Base-by-base conservation (phyloP, 2,113 vertebrate genomes). In the Abramis brama region DNA sequence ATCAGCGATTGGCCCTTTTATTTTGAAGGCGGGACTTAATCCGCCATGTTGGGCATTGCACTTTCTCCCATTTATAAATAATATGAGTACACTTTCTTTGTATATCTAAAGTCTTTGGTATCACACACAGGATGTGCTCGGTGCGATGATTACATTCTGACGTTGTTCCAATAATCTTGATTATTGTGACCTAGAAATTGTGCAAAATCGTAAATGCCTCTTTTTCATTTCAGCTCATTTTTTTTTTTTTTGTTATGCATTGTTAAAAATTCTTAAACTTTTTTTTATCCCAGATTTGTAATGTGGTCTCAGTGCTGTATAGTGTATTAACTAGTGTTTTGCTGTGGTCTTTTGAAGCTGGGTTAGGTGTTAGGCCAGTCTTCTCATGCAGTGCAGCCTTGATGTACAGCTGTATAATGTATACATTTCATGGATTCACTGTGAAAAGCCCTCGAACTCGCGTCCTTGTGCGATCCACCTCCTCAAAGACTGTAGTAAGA, bases 371-470 rank as follows among this genome's bases (percentile, higher is more conserved):
- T 39, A 79, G 52, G 33, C 55, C 77, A 60, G 52, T 79, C 19
- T 59, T 57, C 27, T 60, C 12, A 59, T 59, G 17, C 52, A 60
- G 9, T 7, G 55, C 55, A n/a, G 33, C 55, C 77, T 79, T 39
- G 33, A 79, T 60, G 33, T 43, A 79, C 33, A 13, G 55, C 33
- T 79, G 19, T 25, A 79, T 59, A 43, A 79, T 79, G 55, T 79
- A 39, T 79, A 39, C 4, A 60, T 79, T 60, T 60, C 33, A 60
- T 79, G 27, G 12, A 79, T 60, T 79, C 33, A 43, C 23, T 79
- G 21, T 60, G 10, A 79, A 60, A 60, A 39, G 12, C 52, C 30
- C 59, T 57, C 59, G 15, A 79, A 12, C 30, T 10, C 27, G 2
- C 23, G 6, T 45, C 78, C 78, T 62, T 79, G 36, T 43, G 6